Base-by-base conservation (phyloP, 2,113 vertebrate genomes). In the Hydropotes inermis region DNA sequence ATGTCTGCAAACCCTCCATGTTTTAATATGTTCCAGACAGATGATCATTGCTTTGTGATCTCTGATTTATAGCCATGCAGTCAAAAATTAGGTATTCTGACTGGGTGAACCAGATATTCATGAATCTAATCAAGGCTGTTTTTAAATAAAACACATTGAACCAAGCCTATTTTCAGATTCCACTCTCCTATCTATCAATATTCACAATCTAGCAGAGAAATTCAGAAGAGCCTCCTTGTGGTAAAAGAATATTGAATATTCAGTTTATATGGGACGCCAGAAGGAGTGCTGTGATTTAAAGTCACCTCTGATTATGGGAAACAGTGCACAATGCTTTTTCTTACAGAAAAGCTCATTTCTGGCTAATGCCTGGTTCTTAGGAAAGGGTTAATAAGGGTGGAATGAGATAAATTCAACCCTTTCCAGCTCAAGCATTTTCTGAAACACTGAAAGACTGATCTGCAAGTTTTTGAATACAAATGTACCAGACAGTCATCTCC, bases 1-100 rank as follows among this genome's bases (percentile, higher is more conserved):
- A 54, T 52, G 8, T 84, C 36, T 54, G 25, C 17, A 96, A 60
- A 61, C 21, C 13, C 30, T n/a, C 39, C 17, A 28, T 47, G n/a
- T 57, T 89, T 93, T 90, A 47, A 43, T 97, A 39, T 81, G 90
- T 96, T 97, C 88, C 96, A 98, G 95, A 89, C 45, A 93, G 86
- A 97, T 74, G 92, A 97, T 58, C 54, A 12, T 57, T 78, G 17
- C 23, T 95, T 95, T 97, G 58, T 92, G 96, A 16, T 94, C 93
- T 98, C 97, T 97, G 90, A 97, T 98, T 98, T 98, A 97, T 86
- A 94, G 33, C 9, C 33, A 21, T 84, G 92, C 96, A 87, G 28
- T 92, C 87, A 87, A 97, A 98, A 60, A 97, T 98, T 97, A 90
- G 87, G 79, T 95, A 95, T 96, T 97, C 83, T 93, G 30, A 47